Percentiles rank a stretch among this genome's conserved stretches.
These are phyloP conservation scores for Manacus vitellinus DNA, from an alignment of 2,113 vertebrate species.

Conservation along the genomic window DNA sequence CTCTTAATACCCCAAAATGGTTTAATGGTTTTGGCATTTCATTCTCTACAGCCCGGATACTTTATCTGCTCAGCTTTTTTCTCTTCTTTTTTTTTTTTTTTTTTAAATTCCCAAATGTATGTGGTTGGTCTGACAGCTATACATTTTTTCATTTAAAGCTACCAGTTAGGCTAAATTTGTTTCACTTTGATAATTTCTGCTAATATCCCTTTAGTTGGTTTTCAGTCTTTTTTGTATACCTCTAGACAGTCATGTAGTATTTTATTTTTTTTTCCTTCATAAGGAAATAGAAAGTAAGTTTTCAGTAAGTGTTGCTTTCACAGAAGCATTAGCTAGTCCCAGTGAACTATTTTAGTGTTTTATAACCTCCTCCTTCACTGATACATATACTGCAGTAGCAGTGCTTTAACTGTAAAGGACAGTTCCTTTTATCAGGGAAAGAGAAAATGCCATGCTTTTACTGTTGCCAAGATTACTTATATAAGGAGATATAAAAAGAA, in stretches of 20 bases:
- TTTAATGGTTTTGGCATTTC: background rate
- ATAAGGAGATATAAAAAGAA: constrained; percentile 23
- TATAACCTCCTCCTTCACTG: background rate
- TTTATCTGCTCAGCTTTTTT: background rate
- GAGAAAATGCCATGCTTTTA: background rate
- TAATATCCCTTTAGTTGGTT: background rate
- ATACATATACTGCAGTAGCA: background rate
- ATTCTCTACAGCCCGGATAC: background rate
- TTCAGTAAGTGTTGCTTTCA: background rate
- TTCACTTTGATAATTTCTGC: background rate
- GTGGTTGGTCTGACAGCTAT: background rate
- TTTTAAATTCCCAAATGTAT: background rate
- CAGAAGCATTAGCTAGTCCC: background rate
- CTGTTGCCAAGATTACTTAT: constrained; percentile 13
- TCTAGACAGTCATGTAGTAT: background rate
- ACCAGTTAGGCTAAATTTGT: background rate
- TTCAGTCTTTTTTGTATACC: background rate
- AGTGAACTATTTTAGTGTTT: background rate
- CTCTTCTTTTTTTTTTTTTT: background rate
- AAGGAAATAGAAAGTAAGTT: background rate
- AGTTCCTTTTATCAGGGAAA: background rate
- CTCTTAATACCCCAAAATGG: background rate
- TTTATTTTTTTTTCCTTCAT: background rate
- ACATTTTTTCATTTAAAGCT: background rate
- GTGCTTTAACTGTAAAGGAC: background rate